These are phyloP conservation scores for Melanocharis versteri DNA, from an alignment of 2,113 vertebrate species.

Conservation along the genomic window DNA sequence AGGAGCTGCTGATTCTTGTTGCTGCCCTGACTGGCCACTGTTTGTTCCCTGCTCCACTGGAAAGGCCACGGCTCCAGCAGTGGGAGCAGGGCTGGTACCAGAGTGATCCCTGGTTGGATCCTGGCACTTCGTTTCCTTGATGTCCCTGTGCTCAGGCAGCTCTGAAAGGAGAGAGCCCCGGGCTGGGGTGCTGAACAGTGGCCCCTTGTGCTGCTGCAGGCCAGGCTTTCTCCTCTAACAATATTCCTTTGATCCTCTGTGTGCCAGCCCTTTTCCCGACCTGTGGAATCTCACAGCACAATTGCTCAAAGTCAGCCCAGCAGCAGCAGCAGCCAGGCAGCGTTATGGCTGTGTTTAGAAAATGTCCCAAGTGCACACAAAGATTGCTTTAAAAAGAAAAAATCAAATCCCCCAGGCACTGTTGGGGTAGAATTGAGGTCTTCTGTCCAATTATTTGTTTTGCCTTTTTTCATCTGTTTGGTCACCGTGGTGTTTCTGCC, in stretches of 20 bases:
- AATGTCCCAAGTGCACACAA: not conserved
- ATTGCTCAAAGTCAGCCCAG: not conserved
- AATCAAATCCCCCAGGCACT: not conserved
- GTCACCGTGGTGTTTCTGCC: not conserved
- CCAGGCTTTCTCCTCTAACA: conserved; percentile 24
- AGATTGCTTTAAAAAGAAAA: not conserved
- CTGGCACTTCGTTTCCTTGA: conserved; percentile 28
- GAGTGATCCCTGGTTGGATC: not conserved
- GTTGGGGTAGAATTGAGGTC: not conserved
- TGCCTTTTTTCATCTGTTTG: not conserved
- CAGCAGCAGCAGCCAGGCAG: not conserved
- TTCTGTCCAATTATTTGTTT: not conserved
- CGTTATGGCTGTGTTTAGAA: not conserved
- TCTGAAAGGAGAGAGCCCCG: not conserved
- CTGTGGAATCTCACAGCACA: not conserved
- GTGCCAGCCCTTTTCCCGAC: not conserved
- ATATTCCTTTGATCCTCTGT: conserved; percentile 51
- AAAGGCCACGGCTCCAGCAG: not conserved
- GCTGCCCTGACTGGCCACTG: not conserved
- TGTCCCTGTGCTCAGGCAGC: not conserved
- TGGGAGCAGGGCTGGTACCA: not conserved
- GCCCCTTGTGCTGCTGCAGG: conserved; percentile 29
- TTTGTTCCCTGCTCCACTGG: not conserved
- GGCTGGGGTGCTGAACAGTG: conserved; percentile 10
- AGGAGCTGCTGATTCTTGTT: not conserved